Evolutionary conservation across 2,888 invertebrate genomes (phyloP).

Genomic region (Heliconius sara): DNA sequence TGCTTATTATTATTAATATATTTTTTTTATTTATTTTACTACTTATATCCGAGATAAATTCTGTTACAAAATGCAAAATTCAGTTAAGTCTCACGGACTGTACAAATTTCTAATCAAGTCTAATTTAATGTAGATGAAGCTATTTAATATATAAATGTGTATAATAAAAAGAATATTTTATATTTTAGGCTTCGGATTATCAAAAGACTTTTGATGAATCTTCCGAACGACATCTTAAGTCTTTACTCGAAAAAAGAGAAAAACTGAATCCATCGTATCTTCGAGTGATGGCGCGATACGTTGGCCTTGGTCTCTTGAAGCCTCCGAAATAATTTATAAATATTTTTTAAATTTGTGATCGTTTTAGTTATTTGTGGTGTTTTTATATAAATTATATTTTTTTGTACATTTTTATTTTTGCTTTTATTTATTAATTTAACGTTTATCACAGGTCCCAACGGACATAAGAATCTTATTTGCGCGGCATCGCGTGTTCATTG

Average conservation of each 20-base stretch:
- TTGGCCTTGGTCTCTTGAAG: conserved; percentile 73
- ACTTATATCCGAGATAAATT: too few relatives aligned
- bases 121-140: neutral
- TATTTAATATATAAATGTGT: too few relatives aligned
- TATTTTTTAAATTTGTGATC: conserved; percentile 30
- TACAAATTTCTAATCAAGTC: neutral
- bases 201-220: conserved; percentile 70
- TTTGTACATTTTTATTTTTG: conserved; percentile 29
- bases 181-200: conserved; percentile 72
- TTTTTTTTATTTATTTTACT: too few relatives aligned
- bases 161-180: neutral
- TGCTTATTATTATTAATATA: too few relatives aligned
- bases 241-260: conserved; percentile 69
- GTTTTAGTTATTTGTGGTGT: conserved; percentile 31
- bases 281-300: conserved; percentile 78
- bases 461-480: too few relatives aligned
- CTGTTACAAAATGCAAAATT: too few relatives aligned
- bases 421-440: neutral
- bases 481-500: too few relatives aligned
- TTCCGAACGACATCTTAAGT: conserved; percentile 67
- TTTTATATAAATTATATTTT: conserved; percentile 37
- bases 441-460: too few relatives aligned
- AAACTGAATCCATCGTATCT: conserved; percentile 75
- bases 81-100: too few relatives aligned
- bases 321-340: conserved; percentile 42